Conservation (phyloP, 92 coral and sea anemone species). For the Parazoanthus darwini region DNA sequence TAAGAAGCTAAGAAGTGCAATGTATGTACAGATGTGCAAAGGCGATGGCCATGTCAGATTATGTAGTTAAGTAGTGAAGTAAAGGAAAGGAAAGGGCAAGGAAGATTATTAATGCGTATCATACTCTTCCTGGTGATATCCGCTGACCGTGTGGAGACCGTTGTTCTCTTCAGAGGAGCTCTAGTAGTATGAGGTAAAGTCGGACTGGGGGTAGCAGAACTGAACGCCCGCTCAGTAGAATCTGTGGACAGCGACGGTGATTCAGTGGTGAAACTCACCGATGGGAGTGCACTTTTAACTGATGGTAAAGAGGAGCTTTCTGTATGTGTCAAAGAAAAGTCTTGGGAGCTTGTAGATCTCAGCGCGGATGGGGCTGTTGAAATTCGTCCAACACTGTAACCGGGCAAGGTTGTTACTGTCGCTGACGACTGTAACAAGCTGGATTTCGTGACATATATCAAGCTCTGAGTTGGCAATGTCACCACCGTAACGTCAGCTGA, state of each 20-base stretch:
- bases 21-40: background rate
- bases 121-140: conserved; percentile 25
- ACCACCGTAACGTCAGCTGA: background rate
- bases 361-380: background rate
- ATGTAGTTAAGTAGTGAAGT: background rate
- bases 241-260: background rate
- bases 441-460: background rate
- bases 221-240: background rate
- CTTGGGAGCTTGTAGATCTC: background rate
- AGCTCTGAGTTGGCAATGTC: background rate
- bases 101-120: background rate
- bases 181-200: background rate
- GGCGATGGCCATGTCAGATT: background rate
- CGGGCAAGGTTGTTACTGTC: background rate
- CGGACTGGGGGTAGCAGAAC: background rate
- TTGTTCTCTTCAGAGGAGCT: background rate
- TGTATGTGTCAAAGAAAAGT: background rate
- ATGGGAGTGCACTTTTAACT: background rate
- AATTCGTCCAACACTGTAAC: background rate
- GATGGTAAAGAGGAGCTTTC: background rate
- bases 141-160: conserved; percentile 16
- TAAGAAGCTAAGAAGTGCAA: background rate
- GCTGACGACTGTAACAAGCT: background rate
- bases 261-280: background rate
- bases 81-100: background rate